These are phyloP conservation scores for Zygaena filipendulae DNA, from an alignment of 2,888 invertebrate genomes.

Conservation along the genomic window DNA sequence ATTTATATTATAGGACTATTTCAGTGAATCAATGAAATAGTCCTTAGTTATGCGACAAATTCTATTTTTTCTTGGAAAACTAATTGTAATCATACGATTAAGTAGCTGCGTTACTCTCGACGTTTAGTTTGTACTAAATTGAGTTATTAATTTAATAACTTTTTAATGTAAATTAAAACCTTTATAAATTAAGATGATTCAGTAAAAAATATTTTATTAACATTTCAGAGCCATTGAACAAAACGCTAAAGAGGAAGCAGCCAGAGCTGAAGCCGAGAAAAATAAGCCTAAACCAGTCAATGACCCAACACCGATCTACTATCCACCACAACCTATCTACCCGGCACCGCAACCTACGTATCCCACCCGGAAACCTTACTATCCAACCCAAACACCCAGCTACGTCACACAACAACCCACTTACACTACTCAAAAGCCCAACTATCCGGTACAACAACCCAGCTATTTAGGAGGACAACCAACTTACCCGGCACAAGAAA, in stretches of 20 bases:
- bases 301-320: conserved; percentile 19
- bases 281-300: conserved; percentile 27
- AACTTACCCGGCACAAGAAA: conserved; percentile 7
- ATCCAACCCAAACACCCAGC: conserved; percentile 15
- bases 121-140: too few relatives aligned
- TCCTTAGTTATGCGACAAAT: too few relatives aligned
- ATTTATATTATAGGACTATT: too few relatives aligned
- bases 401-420: conserved; percentile 14
- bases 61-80: too few relatives aligned
- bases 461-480: too few relatives aligned
- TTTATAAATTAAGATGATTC: neutral
- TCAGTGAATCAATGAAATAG: too few relatives aligned
- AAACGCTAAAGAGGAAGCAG: conserved; percentile 37
- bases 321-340: conserved; percentile 19
- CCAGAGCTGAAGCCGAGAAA: conserved; percentile 33
- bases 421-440: conserved; percentile 15
- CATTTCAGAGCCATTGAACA: conserved; percentile 36
- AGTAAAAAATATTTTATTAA: conserved; percentile 4
- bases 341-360: conserved; percentile 16
- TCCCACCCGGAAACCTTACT: conserved; percentile 4
- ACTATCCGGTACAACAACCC: conserved; percentile 17
- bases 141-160: too few relatives aligned
- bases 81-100: too few relatives aligned
- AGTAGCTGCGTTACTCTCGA: too few relatives aligned
- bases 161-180: neutral